Evolutionary conservation across 2,113 vertebrate genomes (phyloP).

Genomic region (Pituophis catenifer): DNA sequence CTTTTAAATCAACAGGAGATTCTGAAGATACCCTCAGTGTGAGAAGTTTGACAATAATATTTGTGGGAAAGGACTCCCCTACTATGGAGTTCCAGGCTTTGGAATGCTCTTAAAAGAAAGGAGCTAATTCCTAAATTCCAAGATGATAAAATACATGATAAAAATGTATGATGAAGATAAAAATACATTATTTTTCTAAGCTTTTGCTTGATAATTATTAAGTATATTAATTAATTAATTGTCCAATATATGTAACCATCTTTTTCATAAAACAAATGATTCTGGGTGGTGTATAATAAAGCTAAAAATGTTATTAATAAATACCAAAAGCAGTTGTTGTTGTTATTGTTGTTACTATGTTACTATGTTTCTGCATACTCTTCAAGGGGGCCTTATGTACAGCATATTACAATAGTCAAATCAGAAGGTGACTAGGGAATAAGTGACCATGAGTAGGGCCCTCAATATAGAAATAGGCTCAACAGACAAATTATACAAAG

Average conservation of each 20-base stretch:
- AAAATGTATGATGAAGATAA: background rate
- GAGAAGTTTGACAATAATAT: constrained; percentile 28
- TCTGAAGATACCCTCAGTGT: constrained; percentile 21
- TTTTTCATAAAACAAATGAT: background rate
- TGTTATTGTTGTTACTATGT: background rate
- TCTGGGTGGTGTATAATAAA: background rate
- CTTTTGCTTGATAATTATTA: background rate
- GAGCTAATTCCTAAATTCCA: background rate
- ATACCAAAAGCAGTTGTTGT: background rate
- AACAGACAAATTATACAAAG: background rate
- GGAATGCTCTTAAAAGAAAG: background rate
- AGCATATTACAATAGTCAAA: background rate
- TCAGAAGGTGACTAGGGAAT: background rate
- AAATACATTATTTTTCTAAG: background rate
- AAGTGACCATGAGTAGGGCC: background rate
- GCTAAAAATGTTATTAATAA: background rate
- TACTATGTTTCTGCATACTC: background rate
- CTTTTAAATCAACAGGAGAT: background rate
- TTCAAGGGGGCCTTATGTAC: background rate
- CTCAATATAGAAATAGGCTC: background rate
- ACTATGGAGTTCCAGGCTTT: background rate
- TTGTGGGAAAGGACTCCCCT: constrained; percentile 25
- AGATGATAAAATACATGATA: background rate
- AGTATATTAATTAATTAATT: background rate
- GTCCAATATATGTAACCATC: background rate